Percentiles rank a stretch among this genome's conserved stretches.
phyloP scores from a whole-genome alignment of 2,888 invertebrate genomes.

The Callyntrura sp. region DNA sequence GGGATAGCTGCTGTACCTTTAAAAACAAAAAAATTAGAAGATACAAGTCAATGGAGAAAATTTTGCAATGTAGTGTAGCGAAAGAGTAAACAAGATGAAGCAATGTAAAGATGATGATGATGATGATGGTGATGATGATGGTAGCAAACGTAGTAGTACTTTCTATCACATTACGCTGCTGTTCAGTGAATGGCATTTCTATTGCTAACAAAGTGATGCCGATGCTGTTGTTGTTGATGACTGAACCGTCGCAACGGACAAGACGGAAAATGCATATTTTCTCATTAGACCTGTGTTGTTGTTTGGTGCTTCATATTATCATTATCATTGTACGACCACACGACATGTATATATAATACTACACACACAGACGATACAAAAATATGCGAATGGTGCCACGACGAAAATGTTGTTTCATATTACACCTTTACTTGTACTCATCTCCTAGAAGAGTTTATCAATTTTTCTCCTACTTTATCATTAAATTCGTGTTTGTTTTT shows the following conservation, averaged over 20 bases:
- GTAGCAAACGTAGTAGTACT: not conserved
- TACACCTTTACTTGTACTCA: not conserved
- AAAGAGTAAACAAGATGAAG: constrained; percentile 21
- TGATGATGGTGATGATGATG: not conserved
- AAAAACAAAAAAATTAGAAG: not conserved
- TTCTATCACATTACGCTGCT: not conserved
- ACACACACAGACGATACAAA: not conserved
- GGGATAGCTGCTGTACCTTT: constrained; percentile 21
- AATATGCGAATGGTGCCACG: not conserved
- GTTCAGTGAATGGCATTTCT: constrained; percentile 1
- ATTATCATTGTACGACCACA: not conserved
- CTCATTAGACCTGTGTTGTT: constrained; percentile 5
- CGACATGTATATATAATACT: not conserved
- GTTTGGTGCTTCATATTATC: not conserved
- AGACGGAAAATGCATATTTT: constrained; percentile 29
- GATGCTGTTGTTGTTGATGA: not conserved
- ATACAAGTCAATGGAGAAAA: constrained; percentile 64
- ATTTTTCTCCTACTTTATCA: constrained; percentile 28
- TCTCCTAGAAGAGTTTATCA: not conserved
- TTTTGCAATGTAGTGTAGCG: constrained; percentile 39
- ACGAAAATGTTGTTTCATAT: too few species aligned
- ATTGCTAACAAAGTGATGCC: not conserved
- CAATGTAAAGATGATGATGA: not conserved
- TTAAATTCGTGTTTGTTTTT: constrained; percentile 50
- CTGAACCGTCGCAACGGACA: constrained; percentile 22